phyloP scores from a whole-genome alignment of 1,140 invertebrate genomes.

The Drosophila teissieri region DNA sequence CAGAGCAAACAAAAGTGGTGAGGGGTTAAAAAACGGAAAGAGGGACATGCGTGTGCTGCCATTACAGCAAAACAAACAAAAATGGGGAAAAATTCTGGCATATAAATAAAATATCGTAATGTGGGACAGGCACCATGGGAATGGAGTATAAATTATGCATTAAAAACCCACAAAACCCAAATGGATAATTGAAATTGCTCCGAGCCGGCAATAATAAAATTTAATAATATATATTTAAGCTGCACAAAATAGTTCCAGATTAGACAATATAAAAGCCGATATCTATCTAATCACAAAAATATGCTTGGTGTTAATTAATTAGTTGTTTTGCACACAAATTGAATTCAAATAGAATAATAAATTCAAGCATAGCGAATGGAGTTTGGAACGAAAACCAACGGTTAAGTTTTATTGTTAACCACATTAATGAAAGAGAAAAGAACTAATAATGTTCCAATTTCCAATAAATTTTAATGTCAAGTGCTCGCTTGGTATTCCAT shows the following conservation, averaged over 20 bases:
- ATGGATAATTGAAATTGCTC: slow-evolving; percentile 45
- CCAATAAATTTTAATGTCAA: too few species aligned
- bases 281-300: not conserved
- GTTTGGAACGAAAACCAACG: too few species aligned
- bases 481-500: too few species aligned
- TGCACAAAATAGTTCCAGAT: not conserved
- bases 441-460: too few species aligned
- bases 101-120: slow-evolving; percentile 62
- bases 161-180: slow-evolving; percentile 36
- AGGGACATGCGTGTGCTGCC: slow-evolving; percentile 37
- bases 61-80: slow-evolving; percentile 69
- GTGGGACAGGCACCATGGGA: slow-evolving; percentile 48
- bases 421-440: not conserved
- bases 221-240: slow-evolving; percentile 21
- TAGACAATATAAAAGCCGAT: not conserved
- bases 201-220: not conserved
- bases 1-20: slow-evolving; percentile 58
- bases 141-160: slow-evolving; percentile 43
- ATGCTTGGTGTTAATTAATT: not conserved
- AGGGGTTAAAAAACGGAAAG: slow-evolving; percentile 1
- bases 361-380: too few species aligned
- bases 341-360: not conserved
- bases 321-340: not conserved
- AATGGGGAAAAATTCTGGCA: slow-evolving; percentile 38
- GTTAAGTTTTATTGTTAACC: not conserved